Conservation (phyloP, 1,140 invertebrate species). For the Drosophila cardini region DNA sequence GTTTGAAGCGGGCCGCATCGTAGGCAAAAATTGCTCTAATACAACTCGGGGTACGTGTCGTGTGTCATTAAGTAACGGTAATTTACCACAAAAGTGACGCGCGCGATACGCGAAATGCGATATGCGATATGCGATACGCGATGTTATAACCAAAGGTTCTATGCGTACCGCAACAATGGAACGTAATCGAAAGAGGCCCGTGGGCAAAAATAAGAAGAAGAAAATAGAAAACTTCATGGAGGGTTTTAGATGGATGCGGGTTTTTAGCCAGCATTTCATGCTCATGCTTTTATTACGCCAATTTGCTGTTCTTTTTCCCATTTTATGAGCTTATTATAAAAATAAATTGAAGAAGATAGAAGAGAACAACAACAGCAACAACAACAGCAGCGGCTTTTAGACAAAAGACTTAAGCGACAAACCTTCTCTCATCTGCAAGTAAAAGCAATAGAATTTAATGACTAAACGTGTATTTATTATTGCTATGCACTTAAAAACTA, state of each 20-base stretch:
- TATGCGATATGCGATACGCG: neutral
- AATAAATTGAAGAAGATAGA: conserved; percentile 2
- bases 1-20: conserved; percentile 42
- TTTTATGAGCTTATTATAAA: conserved; percentile 39
- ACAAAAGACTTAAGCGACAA: conserved; percentile 59
- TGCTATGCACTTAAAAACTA: neutral
- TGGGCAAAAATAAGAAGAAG: neutral
- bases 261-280: conserved; percentile 42
- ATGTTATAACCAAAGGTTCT: neutral
- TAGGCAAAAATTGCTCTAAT: neutral
- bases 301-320: conserved; percentile 45
- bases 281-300: conserved; percentile 52
- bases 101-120: conserved; percentile 31
- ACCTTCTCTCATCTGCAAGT: conserved; percentile 2
- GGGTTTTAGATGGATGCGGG: conserved; percentile 39
- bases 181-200: neutral
- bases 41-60: conserved; percentile 47
- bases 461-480: neutral
- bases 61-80: conserved; percentile 69
- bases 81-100: conserved; percentile 51
- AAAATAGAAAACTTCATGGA: neutral
- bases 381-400: neutral
- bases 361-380: neutral
- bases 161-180: no score
- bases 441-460: neutral